Conservation (phyloP, 2,888 invertebrate species). For the Lobophora halterata region DNA sequence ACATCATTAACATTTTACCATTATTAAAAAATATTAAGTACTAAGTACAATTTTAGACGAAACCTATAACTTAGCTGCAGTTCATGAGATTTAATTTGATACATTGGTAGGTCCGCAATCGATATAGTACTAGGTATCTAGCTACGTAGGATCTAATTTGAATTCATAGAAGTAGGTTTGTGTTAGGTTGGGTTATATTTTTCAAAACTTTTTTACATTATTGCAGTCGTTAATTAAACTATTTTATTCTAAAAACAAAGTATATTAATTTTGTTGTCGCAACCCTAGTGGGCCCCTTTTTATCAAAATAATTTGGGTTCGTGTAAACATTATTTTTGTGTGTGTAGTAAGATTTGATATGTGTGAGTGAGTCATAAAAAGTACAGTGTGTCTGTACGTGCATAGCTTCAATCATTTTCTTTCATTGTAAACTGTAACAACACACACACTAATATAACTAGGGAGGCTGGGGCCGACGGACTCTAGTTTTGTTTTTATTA, state of each 20-base stretch:
- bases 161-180: too few species aligned
- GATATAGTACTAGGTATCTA: neutral
- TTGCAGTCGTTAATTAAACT: too few species aligned
- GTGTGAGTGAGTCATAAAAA: slow-evolving; percentile 37
- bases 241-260: neutral
- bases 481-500: slow-evolving; percentile 60
- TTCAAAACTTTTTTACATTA: too few species aligned
- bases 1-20: too few species aligned
- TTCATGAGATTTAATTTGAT: slow-evolving; percentile 22
- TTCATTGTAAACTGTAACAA: slow-evolving; percentile 37
- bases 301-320: slow-evolving; percentile 42
- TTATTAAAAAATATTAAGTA: too few species aligned
- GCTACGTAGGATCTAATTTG: neutral
- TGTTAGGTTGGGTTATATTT: too few species aligned
- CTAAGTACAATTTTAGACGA: too few species aligned
- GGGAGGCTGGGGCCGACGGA: slow-evolving; percentile 44
- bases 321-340: slow-evolving; percentile 28
- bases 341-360: slow-evolving; percentile 30
- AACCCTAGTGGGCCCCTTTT: slow-evolving; percentile 53
- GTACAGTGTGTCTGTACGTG: slow-evolving; percentile 25
- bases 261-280: slow-evolving; percentile 27
- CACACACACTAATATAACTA: slow-evolving; percentile 46
- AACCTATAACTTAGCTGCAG: slow-evolving; percentile 25
- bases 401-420: slow-evolving; percentile 46
- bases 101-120: too few species aligned